These are phyloP conservation scores for Galaxias olidus DNA, from an alignment of 2,797 vertebrate species.

Conservation along the genomic window DNA sequence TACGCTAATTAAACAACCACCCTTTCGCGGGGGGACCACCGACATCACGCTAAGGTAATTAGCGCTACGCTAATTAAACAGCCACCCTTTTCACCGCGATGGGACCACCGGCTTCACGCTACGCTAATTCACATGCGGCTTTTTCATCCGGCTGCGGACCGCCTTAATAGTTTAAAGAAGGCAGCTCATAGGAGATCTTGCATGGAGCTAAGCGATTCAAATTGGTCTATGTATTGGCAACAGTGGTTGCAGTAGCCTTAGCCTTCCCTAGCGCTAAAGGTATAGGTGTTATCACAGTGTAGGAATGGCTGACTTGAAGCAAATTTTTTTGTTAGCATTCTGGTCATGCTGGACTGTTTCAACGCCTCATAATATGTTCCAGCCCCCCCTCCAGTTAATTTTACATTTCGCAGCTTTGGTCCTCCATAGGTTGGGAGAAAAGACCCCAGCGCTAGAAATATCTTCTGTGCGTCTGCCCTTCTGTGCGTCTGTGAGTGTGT, in stretches of 20 bases:
- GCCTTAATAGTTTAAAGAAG: constrained; percentile 11
- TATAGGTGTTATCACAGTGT: too few relatives aligned
- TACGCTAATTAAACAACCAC: constrained; percentile 41
- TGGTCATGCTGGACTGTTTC: too few relatives aligned
- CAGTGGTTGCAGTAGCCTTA: too few relatives aligned
- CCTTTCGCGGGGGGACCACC: constrained; percentile 31
- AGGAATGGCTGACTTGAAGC: too few relatives aligned
- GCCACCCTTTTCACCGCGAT: constrained; percentile 17
- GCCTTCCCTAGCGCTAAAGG: too few relatives aligned
- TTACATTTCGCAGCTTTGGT: too few relatives aligned
- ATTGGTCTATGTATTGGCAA: too few relatives aligned
- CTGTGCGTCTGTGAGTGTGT: not conserved
- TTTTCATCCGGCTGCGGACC: constrained; percentile 14
- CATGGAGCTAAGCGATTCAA: too few relatives aligned
- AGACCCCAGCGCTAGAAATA: not conserved
- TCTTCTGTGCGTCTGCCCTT: not conserved
- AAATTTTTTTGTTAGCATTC: too few relatives aligned
- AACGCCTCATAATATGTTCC: too few relatives aligned
- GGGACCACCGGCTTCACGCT: constrained; percentile 31
- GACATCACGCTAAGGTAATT: constrained; percentile 48
- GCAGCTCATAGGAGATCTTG: not conserved
- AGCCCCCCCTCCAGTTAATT: too few relatives aligned
- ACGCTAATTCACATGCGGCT: constrained; percentile 52
- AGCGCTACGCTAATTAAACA: constrained; percentile 48
- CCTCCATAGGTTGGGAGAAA: too few relatives aligned